These are phyloP conservation scores for Suillia variegata DNA, from an alignment of 2,888 invertebrate species.

Conservation along the genomic window DNA sequence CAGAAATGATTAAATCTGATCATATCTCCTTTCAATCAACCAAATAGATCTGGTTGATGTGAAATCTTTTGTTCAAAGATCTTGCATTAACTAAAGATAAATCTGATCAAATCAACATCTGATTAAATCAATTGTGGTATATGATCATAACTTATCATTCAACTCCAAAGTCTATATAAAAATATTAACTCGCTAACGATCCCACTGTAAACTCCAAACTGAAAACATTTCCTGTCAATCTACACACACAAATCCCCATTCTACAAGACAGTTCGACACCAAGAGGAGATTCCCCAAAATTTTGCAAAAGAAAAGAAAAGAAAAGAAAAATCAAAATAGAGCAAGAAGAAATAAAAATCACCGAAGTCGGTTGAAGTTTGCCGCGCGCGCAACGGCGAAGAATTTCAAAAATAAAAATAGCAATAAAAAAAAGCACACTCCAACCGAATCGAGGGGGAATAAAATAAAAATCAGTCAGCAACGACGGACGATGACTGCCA, in stretches of 20 bases:
- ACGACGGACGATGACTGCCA: neutral
- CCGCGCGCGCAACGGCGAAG: constrained; percentile 48
- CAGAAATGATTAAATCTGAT: too few relatives aligned
- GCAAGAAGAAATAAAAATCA: constrained; percentile 36
- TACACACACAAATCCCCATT: constrained; percentile 33
- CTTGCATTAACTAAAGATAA: too few relatives aligned
- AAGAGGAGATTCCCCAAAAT: constrained; percentile 37
- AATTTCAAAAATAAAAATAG: constrained; percentile 28
- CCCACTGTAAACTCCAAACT: too few relatives aligned
- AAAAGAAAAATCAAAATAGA: constrained; percentile 25
- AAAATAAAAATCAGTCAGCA: neutral
- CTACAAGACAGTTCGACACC: constrained; percentile 38
- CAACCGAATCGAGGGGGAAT: too few relatives aligned
- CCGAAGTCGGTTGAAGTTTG: constrained; percentile 50
- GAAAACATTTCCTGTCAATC: neutral
- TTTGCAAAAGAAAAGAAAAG: constrained; percentile 4
- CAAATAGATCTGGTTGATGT: too few relatives aligned
- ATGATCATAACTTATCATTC: too few relatives aligned
- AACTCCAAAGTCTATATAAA: too few relatives aligned
- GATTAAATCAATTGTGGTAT: too few relatives aligned
- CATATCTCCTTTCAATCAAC: too few relatives aligned
- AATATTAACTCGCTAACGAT: too few relatives aligned
- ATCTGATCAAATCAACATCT: too few relatives aligned
- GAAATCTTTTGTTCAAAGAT: too few relatives aligned
- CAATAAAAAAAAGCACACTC: neutral